These are phyloP conservation scores for Poeciliopsis retropinna DNA, from an alignment of 2,113 vertebrate genomes.

Conservation along the genomic window DNA sequence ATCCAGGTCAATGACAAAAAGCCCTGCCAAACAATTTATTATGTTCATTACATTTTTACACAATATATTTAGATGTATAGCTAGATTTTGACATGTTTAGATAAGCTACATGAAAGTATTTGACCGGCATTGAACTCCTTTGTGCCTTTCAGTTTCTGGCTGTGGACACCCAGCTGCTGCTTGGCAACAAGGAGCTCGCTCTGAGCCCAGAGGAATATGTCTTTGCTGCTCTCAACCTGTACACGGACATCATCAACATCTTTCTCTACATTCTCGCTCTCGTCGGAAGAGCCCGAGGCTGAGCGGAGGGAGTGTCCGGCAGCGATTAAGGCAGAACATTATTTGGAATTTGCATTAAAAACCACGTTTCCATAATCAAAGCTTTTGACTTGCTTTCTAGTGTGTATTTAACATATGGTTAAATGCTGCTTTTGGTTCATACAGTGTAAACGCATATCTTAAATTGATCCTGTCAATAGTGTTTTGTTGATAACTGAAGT, in stretches of 20 bases:
- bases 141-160: constrained; percentile 85
- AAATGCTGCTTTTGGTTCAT: constrained; percentile 22
- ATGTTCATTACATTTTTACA: neutral
- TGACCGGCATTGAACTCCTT: constrained; percentile 8
- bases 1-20: too few relatives aligned
- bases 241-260: constrained; percentile 76
- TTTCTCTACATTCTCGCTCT: constrained; percentile 74
- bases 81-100: neutral
- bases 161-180: constrained; percentile 89
- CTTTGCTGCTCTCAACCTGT: constrained; percentile 75
- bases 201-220: constrained; percentile 78
- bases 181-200: constrained; percentile 89
- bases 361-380: constrained; percentile 4
- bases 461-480: constrained; percentile 13
- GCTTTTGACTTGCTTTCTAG: constrained; percentile 27
- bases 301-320: constrained; percentile 10
- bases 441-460: constrained; percentile 20
- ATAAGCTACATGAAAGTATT: neutral
- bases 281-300: constrained; percentile 57
- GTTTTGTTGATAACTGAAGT: constrained; percentile 4
- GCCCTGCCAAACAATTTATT: too few relatives aligned
- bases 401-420: constrained; percentile 16
- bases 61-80: neutral
- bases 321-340: neutral
- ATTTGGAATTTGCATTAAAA: neutral